These are phyloP conservation scores for Metridium senile DNA, from an alignment of 92 coral and sea anemone genomes.

Conservation along the genomic window DNA sequence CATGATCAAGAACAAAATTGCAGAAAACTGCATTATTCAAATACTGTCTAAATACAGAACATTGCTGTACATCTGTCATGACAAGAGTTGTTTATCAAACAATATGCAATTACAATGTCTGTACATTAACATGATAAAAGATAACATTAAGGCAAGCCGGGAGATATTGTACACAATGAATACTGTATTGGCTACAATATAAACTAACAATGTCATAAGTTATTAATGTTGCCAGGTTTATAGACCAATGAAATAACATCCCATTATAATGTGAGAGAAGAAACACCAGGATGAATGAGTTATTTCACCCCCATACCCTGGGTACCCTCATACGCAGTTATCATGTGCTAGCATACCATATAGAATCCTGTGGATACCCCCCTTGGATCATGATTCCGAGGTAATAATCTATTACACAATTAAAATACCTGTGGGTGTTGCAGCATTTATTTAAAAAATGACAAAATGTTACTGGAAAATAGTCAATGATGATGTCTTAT, in stretches of 20 bases:
- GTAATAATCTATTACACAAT: not conserved
- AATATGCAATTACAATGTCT: no score
- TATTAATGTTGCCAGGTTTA: not conserved
- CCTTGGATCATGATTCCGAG: not conserved
- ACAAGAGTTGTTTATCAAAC: not conserved
- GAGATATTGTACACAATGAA: not conserved
- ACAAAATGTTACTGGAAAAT: no score
- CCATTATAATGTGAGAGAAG: no score
- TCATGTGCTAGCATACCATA: constrained; percentile 8
- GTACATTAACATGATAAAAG: not conserved
- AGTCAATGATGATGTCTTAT: no score
- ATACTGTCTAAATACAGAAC: no score
- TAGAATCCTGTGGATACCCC: not conserved
- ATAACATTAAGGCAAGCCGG: not conserved
- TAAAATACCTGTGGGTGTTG: no score
- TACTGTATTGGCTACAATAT: not conserved
- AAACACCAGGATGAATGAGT: not conserved
- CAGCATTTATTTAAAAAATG: no score
- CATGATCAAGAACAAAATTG: no score
- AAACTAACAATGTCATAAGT: not conserved
- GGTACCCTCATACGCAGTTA: not conserved
- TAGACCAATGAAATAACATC: no score
- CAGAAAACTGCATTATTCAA: not conserved
- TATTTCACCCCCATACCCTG: not conserved
- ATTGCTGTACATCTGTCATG: not conserved